Conservation (phyloP, 2,113 vertebrate genomes). For the Dicerorhinus sumatrensis region DNA sequence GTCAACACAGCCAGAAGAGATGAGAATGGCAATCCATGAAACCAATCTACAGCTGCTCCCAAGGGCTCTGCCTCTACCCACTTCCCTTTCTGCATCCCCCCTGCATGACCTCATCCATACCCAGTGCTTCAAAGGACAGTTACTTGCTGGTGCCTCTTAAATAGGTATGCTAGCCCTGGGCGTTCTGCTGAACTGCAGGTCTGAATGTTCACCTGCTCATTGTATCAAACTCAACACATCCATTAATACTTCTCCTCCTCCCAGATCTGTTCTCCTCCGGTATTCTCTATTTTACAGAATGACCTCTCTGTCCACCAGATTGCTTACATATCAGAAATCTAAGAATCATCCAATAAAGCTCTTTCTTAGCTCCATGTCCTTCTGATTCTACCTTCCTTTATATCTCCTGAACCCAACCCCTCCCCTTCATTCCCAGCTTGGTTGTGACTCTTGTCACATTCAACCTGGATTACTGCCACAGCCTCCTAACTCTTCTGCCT, state of each 20-base stretch:
- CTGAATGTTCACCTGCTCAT: neutral
- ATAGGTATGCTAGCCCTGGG: neutral
- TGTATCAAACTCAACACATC: neutral
- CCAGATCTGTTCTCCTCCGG: neutral
- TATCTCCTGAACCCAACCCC: neutral
- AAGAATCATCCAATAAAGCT: neutral
- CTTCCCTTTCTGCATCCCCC: neutral
- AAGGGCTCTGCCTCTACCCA: neutral
- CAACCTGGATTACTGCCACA: neutral
- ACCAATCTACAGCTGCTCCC: neutral
- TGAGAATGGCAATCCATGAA: neutral
- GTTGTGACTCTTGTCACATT: neutral
- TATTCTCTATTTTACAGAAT: neutral
- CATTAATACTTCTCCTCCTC: neutral
- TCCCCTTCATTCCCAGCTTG: neutral
- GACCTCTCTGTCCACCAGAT: neutral
- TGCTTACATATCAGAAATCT: neutral
- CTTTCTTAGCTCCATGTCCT: neutral
- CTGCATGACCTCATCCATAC: neutral
- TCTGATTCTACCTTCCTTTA: neutral
- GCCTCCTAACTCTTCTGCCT: neutral
- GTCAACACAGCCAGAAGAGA: neutral
- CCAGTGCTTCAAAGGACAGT: neutral
- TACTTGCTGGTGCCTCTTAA: neutral
- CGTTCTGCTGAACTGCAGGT: neutral